Evolutionary conservation across 2,888 invertebrate species (phyloP), one percentile per base, ranked within the genome.

Genomic region (Cerastis leucographa): DNA sequence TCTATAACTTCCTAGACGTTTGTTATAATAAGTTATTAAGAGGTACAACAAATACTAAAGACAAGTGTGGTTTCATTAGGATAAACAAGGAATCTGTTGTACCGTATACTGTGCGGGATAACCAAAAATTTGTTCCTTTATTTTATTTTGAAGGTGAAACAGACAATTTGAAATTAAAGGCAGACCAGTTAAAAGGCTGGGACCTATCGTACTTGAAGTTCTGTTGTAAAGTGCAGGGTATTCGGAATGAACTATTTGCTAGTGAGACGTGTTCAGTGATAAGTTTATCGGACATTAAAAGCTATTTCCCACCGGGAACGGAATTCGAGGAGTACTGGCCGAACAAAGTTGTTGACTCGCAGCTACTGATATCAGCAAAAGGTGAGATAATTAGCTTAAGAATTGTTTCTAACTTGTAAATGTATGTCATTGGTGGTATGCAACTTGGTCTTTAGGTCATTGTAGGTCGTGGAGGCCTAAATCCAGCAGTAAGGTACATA

Each of bases 311-410:
- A 0, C 98, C 98, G 14, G 98, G 98, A 42, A 99, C 99, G 0
- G 97, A 98, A 88, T 99, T 99, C 92, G 99, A 99, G 92, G 99
- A 99, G 90, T 99, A 99, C 94, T 99, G 99, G 99, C 99, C 99
- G 0, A 98, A 98, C 92, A 98, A 99, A 95, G 98, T 98, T 77
- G 98, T 98, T 84, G 98, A 98, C 90, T 98, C 98, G 0, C 98
- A 98, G 92, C 97, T 98, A 35, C 95, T 98, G 66, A 97, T 98
- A 88, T 97, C 97, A 71, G 97, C 98, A 59, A 97, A 98, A 91
- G 97, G 97, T 97, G 81, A 93, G 92, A 87, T 77, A 81, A 35
- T 70, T 71, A 64, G 56, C 22, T 49, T 80, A 62, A 70, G 2
- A 51, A 46, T 54, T 62, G 68, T 61, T 56, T 68, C 17, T 1